phyloP scores from a whole-genome alignment of 2,113 vertebrate species.

The Crotalus tigris region DNA sequence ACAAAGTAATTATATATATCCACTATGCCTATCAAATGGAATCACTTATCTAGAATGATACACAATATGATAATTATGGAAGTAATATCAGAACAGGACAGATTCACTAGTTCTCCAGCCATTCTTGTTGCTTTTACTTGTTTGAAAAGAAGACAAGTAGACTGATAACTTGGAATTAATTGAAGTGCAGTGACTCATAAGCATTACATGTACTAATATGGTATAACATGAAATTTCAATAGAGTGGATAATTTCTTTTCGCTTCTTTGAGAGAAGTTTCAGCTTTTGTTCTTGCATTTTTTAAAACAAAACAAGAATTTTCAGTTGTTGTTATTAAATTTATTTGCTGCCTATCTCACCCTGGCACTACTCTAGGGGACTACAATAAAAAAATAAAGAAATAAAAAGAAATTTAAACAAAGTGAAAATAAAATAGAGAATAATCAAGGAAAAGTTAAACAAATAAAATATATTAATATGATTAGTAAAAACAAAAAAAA shows the following conservation, averaged over 20 bases:
- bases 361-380: neutral
- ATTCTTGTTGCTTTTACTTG: neutral
- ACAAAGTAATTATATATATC: constrained; percentile 18
- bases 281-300: accelerated
- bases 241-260: neutral
- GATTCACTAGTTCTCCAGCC: constrained; percentile 3
- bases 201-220: accelerated
- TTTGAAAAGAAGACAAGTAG: neutral
- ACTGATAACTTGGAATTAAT: constrained; percentile 28
- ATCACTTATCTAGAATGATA: constrained; percentile 22
- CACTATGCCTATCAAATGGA: neutral
- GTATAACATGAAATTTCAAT: neutral
- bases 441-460: neutral
- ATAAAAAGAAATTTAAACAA: neutral
- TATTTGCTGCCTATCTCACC: neutral
- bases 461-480: neutral
- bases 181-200: constrained; percentile 7
- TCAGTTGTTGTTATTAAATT: neutral
- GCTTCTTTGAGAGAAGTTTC: neutral
- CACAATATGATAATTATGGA: neutral
- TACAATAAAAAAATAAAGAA: neutral
- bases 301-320: neutral
- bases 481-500: neutral
- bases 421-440: neutral
- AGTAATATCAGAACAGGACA: neutral